Evolutionary conservation across 2,888 invertebrate species (phyloP), one percentile per base, ranked within the genome.

Genomic region (Copidosoma aretas): DNA sequence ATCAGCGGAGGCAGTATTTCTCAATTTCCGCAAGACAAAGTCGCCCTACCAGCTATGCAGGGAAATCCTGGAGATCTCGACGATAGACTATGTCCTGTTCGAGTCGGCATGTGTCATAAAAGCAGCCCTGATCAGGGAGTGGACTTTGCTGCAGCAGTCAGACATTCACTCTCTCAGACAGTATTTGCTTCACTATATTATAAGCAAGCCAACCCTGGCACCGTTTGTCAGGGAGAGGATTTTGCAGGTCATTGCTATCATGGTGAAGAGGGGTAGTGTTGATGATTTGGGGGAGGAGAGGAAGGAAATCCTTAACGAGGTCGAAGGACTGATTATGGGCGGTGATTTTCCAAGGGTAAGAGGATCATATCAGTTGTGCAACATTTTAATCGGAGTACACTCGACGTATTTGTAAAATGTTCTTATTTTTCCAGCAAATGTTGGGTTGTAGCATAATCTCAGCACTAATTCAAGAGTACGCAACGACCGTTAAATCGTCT

Each of bases 391-490:
- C n/a, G n/a, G n/a, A n/a, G n/a, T n/a, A n/a, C n/a, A n/a, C n/a
- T n/a, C n/a, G n/a, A n/a, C n/a, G n/a, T n/a, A n/a, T n/a, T n/a
- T n/a, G n/a, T 51, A 51, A 63, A 61, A 64, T 64, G 73, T 76
- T 71, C 71, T 73, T 51, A n/a, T 67, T 43, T 19, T 52, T 67
- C 17, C 82, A 91, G 90, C 93, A 94, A 89, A 87, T 93, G 74
- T 85, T 95, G 57, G 95, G 94, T 4, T 95, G 95, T 79, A 91
- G 92, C 68, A 88, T 96, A 62, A 90, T 97, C 77, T 87, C 91
- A 66, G 91, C 93, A 14, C 86, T 97, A 58, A 90, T 96, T 87
- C 93, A 93, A 86, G 96, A 96, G 83, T 95, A 94, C 85, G 91
- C 93, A 12, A 92, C 90, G 41, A 93, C 94, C 5, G 90, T 91